Percentiles rank a stretch among this genome's conserved stretches.
Conservation (phyloP, 2,888 invertebrate genomes). For the Slavum lentiscoides region DNA sequence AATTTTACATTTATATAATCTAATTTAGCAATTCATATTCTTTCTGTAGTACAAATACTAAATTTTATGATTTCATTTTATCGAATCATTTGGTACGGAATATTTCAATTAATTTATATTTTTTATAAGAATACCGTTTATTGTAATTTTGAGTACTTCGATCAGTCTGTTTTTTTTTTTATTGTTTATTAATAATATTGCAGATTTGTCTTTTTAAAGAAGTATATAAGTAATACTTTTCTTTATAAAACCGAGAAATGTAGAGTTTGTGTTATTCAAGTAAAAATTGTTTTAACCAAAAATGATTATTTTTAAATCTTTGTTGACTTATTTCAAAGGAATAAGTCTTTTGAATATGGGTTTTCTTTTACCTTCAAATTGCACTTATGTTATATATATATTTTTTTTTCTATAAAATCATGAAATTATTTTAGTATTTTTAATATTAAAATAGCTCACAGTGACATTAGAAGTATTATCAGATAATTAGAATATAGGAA, state of each 20-base stretch:
- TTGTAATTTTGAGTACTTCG: conserved; percentile 16
- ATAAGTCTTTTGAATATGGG: conserved; percentile 30
- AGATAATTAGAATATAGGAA: conserved; percentile 17
- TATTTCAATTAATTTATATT: background rate
- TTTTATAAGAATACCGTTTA: conserved; percentile 24
- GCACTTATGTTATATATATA: conserved; percentile 20
- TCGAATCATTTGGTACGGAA: background rate
- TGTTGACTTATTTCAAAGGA: conserved; percentile 35
- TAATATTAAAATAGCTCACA: background rate
- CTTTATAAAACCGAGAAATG: too few relatives aligned
- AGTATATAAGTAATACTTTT: background rate
- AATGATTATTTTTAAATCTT: conserved; percentile 22
- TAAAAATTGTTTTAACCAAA: background rate
- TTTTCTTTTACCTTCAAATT: conserved; percentile 7
- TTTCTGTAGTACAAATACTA: conserved; percentile 23
- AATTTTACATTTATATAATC: too few relatives aligned
- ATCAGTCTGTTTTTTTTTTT: background rate
- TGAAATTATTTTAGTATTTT: conserved; percentile 25
- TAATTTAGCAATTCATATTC: background rate
- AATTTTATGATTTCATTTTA: too few relatives aligned
- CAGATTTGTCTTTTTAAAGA: background rate
- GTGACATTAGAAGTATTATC: conserved; percentile 37
- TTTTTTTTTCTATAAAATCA: conserved; percentile 17
- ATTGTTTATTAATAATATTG: background rate
- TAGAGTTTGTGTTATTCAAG: too few relatives aligned